Conservation (phyloP, 2,113 vertebrate species). For the Xiphophorus hellerii region DNA sequence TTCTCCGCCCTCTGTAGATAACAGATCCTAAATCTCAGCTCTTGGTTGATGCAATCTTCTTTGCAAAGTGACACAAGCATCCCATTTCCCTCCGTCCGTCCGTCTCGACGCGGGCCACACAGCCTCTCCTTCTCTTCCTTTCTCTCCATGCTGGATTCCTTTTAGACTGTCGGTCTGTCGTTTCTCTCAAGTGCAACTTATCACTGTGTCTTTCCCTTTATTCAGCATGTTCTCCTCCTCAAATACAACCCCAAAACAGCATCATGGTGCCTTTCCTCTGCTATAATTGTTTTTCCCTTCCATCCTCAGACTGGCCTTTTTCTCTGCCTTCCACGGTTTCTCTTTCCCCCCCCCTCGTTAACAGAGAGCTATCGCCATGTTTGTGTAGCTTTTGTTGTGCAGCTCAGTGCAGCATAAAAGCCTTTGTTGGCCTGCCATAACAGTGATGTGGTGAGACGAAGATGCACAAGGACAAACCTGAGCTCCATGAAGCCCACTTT, state of each 20-base stretch:
- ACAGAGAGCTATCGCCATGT: constrained; percentile 57
- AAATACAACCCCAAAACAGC: constrained; percentile 24
- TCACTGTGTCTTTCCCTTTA: constrained; percentile 39
- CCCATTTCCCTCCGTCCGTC: constrained; percentile 53
- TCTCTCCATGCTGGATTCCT: constrained; percentile 37
- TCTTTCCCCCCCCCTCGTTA: constrained; percentile 47
- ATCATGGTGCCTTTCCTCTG: constrained; percentile 24
- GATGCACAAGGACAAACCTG: constrained; percentile 66
- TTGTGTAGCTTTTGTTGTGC: constrained; percentile 58
- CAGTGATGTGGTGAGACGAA: constrained; percentile 55
- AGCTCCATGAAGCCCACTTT: constrained; percentile 54
- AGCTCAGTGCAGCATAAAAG: constrained; percentile 57
- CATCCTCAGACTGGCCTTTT: constrained; percentile 29
- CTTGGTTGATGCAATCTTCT: constrained; percentile 53
- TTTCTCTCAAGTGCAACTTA: constrained; percentile 23
- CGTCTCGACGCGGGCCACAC: constrained; percentile 46
- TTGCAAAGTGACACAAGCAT: constrained; percentile 66
- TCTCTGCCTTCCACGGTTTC: constrained; percentile 50
- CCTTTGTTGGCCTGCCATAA: constrained; percentile 67
- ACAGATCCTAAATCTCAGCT: constrained; percentile 59
- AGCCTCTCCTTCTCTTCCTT: constrained; percentile 39
- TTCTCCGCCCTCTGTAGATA: constrained; percentile 43
- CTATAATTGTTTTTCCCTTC: constrained; percentile 43
- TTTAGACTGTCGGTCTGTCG: constrained; percentile 33
- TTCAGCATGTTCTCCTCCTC: constrained; percentile 36